Conservation (phyloP, 2,797 vertebrate species). For the Melanotaenia parkinsoni region DNA sequence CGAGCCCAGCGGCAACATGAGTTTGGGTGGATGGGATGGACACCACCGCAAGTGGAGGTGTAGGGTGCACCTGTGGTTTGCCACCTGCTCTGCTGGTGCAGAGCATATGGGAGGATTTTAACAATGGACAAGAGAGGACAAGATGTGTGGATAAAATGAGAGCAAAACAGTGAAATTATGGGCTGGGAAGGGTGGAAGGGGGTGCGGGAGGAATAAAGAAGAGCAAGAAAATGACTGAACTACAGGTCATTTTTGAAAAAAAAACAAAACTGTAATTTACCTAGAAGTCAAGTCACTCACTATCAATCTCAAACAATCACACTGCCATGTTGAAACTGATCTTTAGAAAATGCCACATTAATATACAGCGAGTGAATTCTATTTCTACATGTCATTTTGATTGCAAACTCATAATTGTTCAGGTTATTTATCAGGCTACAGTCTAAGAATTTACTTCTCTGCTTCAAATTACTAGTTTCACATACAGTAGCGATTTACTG, state of each 20-base stretch:
- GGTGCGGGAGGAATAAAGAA: neutral
- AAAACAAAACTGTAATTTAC: constrained; percentile 4
- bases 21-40: constrained; percentile 28
- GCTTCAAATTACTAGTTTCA: neutral
- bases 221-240: constrained; percentile 12
- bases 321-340: neutral
- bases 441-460: neutral
- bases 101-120: constrained; percentile 69
- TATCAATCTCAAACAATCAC: neutral
- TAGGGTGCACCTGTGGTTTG: constrained; percentile 60
- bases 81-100: constrained; percentile 72
- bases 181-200: neutral
- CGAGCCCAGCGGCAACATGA: constrained; percentile 30
- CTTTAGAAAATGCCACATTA: neutral
- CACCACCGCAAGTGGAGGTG: constrained; percentile 56
- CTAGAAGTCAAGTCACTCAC: constrained; percentile 9
- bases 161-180: neutral
- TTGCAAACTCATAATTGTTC: neutral
- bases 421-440: neutral
- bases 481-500: too few species aligned
- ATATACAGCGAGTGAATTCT: neutral
- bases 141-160: constrained; percentile 11
- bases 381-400: neutral
- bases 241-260: constrained; percentile 12
- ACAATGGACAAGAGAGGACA: constrained; percentile 39